phyloP scores from a whole-genome alignment of 2,888 invertebrate species.

The Sialis lutaria region DNA sequence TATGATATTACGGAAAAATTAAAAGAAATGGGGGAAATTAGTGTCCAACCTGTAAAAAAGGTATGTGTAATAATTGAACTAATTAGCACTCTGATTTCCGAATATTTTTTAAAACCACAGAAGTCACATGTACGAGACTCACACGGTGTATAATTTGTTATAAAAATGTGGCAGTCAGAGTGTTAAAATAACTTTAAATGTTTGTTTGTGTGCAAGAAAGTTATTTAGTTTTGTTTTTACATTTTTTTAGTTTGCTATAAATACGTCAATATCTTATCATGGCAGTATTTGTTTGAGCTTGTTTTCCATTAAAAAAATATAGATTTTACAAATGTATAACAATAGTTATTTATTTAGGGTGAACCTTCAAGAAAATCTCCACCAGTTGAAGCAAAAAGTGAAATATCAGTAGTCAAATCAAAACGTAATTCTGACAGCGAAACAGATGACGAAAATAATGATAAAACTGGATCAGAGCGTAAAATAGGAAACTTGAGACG shows the following conservation, averaged over 20 bases:
- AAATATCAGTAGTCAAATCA: constrained; percentile 57
- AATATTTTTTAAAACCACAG: no score
- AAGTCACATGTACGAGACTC: no score
- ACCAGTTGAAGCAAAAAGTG: constrained; percentile 40
- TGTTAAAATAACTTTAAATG: no score
- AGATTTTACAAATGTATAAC: constrained; percentile 1
- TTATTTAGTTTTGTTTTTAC: no score
- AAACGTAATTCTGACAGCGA: constrained; percentile 19
- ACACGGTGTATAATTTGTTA: no score
- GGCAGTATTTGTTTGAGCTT: no score
- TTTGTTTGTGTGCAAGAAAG: no score
- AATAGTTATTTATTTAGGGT: neutral
- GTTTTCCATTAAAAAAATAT: constrained; percentile 12
- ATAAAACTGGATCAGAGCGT: constrained; percentile 12
- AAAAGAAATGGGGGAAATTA: constrained; percentile 42
- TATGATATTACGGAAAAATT: constrained; percentile 42
- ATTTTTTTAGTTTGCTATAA: no score
- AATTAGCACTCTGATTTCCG: no score
- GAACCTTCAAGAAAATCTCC: constrained; percentile 14
- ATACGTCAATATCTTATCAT: no score
- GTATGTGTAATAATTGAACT: constrained; percentile 10
- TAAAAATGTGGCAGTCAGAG: no score
- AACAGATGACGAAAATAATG: constrained; percentile 18
- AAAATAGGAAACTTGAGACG: constrained; percentile 46
- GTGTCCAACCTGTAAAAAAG: constrained; percentile 27